Percentiles rank a stretch among this genome's conserved stretches.
These are phyloP conservation scores for Siniperca undulata DNA, from an alignment of 2,797 vertebrate genomes.

Conservation along the genomic window DNA sequence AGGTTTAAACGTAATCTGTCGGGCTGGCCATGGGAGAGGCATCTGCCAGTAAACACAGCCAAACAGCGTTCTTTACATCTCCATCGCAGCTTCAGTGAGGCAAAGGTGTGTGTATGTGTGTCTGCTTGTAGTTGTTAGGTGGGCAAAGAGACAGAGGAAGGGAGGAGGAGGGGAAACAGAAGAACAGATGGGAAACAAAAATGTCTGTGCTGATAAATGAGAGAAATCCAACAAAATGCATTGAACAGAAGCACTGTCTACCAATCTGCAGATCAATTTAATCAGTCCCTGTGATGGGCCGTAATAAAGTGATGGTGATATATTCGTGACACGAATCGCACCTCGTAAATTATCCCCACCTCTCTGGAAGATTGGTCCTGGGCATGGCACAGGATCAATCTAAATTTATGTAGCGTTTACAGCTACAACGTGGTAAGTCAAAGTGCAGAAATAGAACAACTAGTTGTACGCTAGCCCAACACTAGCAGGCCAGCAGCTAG, in stretches of 20 bases:
- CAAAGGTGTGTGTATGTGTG: slow-evolving; percentile 36
- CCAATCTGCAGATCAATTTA: slow-evolving; percentile 68
- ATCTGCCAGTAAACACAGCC: slow-evolving; percentile 59
- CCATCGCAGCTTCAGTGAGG: slow-evolving; percentile 47
- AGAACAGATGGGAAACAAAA: slow-evolving; percentile 37
- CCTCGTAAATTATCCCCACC: slow-evolving; percentile 75
- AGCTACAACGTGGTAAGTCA: slow-evolving; percentile 35
- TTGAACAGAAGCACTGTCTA: slow-evolving; percentile 14
- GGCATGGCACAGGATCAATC: slow-evolving; percentile 48
- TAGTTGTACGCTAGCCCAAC: slow-evolving; percentile 18
- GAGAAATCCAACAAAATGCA: slow-evolving; percentile 16
- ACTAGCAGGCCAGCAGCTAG: slow-evolving; percentile 10
- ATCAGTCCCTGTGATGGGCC: slow-evolving; percentile 67
- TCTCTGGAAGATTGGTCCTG: slow-evolving; percentile 69
- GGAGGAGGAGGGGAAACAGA: slow-evolving; percentile 13
- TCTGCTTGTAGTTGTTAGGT: slow-evolving; percentile 52
- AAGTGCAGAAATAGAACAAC: slow-evolving; percentile 48
- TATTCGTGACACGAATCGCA: slow-evolving; percentile 63
- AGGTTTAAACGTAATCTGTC: slow-evolving; percentile 66
- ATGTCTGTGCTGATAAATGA: slow-evolving; percentile 13
- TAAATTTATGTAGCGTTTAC: slow-evolving; percentile 81
- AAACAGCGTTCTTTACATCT: slow-evolving; percentile 66
- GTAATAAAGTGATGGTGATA: slow-evolving; percentile 68
- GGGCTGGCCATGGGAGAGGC: slow-evolving; percentile 43
- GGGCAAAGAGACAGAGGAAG: slow-evolving; percentile 42